Percentiles rank a stretch among this genome's conserved stretches.
Conservation (phyloP, 2,113 vertebrate species). For the Strix uralensis region DNA sequence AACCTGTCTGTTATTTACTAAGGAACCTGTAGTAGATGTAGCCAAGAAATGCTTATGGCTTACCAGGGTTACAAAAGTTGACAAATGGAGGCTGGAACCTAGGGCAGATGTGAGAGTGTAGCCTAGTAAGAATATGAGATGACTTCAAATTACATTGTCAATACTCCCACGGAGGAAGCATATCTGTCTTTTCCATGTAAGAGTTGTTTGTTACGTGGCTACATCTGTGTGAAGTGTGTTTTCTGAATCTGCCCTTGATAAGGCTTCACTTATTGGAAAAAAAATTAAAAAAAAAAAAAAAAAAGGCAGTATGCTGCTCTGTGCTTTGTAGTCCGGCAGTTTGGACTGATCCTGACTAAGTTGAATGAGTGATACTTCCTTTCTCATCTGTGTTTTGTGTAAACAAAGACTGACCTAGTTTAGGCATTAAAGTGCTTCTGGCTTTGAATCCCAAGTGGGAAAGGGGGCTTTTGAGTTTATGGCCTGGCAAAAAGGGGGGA, state of each 20-base stretch:
- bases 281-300: not conserved
- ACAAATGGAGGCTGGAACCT: not conserved
- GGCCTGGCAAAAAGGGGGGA: not conserved
- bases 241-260: not conserved
- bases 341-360: not conserved
- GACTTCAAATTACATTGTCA: not conserved
- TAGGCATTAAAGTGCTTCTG: conserved; percentile 37
- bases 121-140: not conserved
- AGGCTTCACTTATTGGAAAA: not conserved
- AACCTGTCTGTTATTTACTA: not conserved
- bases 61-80: not conserved
- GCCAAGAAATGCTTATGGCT: not conserved
- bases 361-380: conserved; percentile 22
- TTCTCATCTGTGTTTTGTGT: conserved; percentile 50
- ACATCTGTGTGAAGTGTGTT: not conserved
- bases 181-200: not conserved
- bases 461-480: not conserved
- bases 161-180: not conserved
- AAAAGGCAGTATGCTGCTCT: not conserved
- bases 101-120: not conserved
- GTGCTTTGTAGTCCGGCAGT: not conserved
- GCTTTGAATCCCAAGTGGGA: conserved; percentile 23
- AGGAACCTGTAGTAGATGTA: not conserved
- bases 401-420: conserved; percentile 63
- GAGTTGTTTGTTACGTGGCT: not conserved